phyloP scores from a whole-genome alignment of 1,140 invertebrate species.

The Maconellicoccus hirsutus region DNA sequence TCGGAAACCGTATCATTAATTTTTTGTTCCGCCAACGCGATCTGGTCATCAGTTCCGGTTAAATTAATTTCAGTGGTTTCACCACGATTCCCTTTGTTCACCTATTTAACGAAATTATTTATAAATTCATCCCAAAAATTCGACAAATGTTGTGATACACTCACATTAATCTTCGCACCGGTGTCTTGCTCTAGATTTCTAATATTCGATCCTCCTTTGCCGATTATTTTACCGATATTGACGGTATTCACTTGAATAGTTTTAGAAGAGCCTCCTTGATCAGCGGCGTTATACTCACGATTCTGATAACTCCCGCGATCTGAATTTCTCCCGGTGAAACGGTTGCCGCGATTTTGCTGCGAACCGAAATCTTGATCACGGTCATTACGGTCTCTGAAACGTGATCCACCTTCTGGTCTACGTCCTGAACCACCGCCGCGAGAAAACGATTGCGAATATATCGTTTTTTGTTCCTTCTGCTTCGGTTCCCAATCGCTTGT shows the following conservation, averaged over 20 bases:
- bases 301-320: no score
- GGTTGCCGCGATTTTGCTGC: no score
- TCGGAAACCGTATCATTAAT: background rate
- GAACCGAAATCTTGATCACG: background rate
- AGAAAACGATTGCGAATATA: background rate
- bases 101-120: background rate
- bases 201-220: constrained; percentile 62
- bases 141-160: constrained; percentile 11
- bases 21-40: background rate
- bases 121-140: no score
- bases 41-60: background rate
- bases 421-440: background rate
- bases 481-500: background rate
- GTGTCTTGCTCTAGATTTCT: constrained; percentile 52
- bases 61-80: constrained; percentile 13
- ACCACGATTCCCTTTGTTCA: constrained; percentile 3
- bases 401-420: background rate
- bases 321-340: no score
- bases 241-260: background rate
- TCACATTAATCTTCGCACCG: constrained; percentile 43
- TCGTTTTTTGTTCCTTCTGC: background rate
- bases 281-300: no score
- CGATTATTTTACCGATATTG: constrained; percentile 38
- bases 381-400: background rate
- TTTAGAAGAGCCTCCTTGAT: background rate